Conservation (phyloP, 2,888 invertebrate genomes). For the Macrophya alboannulata region DNA sequence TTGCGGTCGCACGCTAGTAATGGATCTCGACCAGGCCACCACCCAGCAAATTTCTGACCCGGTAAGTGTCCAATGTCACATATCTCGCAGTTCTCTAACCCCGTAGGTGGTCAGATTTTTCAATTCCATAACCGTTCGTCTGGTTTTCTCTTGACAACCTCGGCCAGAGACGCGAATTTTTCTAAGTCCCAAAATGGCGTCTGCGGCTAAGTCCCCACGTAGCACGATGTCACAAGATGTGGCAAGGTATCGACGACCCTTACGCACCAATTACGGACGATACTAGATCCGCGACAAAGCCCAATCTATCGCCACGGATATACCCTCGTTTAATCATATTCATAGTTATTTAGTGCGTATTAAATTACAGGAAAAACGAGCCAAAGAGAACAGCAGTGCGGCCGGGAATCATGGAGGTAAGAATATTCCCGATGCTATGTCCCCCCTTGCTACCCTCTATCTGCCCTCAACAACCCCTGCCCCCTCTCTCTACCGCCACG, state of each 20-base stretch:
- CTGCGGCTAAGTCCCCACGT: slow-evolving; percentile 86
- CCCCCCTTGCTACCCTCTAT: slow-evolving; percentile 20
- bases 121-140: slow-evolving; percentile 60
- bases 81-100: neutral
- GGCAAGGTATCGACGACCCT: slow-evolving; percentile 16
- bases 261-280: neutral
- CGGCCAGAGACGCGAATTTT: slow-evolving; percentile 82
- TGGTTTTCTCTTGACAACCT: slow-evolving; percentile 81
- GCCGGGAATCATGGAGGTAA: slow-evolving; percentile 79
- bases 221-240: slow-evolving; percentile 60
- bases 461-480: neutral
- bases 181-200: slow-evolving; percentile 95
- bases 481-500: neutral
- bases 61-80: slow-evolving; percentile 71
- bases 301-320: neutral
- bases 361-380: slow-evolving; percentile 76
- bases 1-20: slow-evolving; percentile 69
- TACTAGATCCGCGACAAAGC: neutral
- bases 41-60: slow-evolving; percentile 70
- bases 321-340: neutral
- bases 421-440: slow-evolving; percentile 60
- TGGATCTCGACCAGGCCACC: slow-evolving; percentile 75
- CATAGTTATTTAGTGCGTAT: neutral
- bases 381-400: slow-evolving; percentile 78
- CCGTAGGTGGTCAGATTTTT: slow-evolving; percentile 45